These are phyloP conservation scores for Limnothrissa miodon DNA, from an alignment of 2,113 vertebrate genomes.

Conservation along the genomic window DNA sequence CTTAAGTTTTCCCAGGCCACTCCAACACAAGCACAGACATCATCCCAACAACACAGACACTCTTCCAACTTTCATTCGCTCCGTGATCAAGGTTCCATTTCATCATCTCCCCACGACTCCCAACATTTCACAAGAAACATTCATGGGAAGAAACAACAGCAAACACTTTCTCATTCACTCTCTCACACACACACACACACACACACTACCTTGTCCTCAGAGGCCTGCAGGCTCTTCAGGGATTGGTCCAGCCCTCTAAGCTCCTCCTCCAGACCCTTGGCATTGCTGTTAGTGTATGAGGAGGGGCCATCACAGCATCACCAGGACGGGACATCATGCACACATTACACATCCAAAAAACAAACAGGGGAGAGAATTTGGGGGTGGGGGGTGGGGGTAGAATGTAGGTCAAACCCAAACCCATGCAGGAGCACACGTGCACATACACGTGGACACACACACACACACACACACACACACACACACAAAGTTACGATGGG, in stretches of 20 bases:
- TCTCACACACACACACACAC: conserved; percentile 15
- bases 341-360: conserved; percentile 43
- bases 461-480: conserved; percentile 21
- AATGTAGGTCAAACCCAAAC: conserved; percentile 22
- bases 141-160: not conserved
- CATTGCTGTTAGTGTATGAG: conserved; percentile 76
- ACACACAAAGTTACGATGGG: conserved; percentile 29
- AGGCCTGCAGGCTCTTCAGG: conserved; percentile 82
- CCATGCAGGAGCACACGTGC: conserved; percentile 15
- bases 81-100: not conserved
- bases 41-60: not conserved
- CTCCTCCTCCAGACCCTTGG: conserved; percentile 81
- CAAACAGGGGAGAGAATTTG: not conserved
- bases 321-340: conserved; percentile 41
- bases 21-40: not conserved
- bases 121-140: not conserved
- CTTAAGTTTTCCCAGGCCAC: not conserved
- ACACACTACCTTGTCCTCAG: conserved; percentile 81
- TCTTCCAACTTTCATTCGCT: not conserved
- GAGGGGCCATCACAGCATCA: conserved; percentile 45
- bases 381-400: conserved; percentile 6
- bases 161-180: conserved; percentile 10
- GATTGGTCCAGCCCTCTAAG: conserved; percentile 83
- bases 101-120: not conserved
- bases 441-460: not conserved